phyloP scores from a whole-genome alignment of 2,888 invertebrate species.

The Tachina lurida region DNA sequence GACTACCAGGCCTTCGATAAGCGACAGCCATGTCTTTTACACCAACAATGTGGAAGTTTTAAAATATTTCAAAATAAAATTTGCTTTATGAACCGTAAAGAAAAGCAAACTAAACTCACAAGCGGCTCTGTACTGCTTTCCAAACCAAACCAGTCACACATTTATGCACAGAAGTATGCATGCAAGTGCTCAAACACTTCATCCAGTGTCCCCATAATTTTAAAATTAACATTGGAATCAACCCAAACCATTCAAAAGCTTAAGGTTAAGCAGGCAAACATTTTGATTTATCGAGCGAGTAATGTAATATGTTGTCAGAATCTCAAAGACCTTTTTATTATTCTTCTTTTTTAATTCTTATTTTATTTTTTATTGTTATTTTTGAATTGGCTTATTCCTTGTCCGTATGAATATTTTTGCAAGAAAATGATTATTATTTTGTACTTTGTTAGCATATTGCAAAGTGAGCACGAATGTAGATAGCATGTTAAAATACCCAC shows the following conservation, averaged over 20 bases:
- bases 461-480: not conserved
- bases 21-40: conserved; percentile 64
- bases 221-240: conserved; percentile 56
- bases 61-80: conserved; percentile 83
- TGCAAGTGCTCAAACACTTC: conserved; percentile 45
- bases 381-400: conserved; percentile 79
- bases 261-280: conserved; percentile 75
- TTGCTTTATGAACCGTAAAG: conserved; percentile 83
- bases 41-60: conserved; percentile 70
- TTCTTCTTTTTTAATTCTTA: no score
- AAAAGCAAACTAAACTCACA: conserved; percentile 57
- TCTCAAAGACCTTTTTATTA: conserved; percentile 74
- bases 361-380: no score
- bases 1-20: conserved; percentile 15
- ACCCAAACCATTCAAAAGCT: conserved; percentile 59
- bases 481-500: no score
- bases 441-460: conserved; percentile 44
- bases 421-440: conserved; percentile 23
- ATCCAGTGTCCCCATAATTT: conserved; percentile 65
- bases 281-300: conserved; percentile 82
- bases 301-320: conserved; percentile 81
- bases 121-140: conserved; percentile 45
- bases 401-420: conserved; percentile 28
- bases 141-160: conserved; percentile 4
- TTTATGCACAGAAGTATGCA: not conserved